A percentile compares a stretch with the other conserved stretches of the same genome.
These are phyloP conservation scores for Clanis bilineata DNA, from an alignment of 2,888 invertebrate genomes.

Conservation along the genomic window DNA sequence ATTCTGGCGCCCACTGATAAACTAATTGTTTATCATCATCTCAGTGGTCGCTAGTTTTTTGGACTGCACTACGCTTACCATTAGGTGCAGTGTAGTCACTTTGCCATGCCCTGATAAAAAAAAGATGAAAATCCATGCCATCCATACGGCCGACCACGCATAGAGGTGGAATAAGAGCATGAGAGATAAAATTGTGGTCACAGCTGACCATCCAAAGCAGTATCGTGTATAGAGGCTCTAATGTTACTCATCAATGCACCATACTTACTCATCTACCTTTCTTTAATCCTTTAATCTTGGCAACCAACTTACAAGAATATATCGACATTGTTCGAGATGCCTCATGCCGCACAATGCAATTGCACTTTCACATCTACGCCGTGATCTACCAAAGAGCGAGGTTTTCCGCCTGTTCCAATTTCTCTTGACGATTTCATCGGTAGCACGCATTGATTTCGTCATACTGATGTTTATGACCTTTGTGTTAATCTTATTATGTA, in stretches of 20 bases:
- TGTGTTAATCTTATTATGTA: no score
- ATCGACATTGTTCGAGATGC: not conserved
- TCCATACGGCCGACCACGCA: no score
- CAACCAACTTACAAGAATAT: not conserved
- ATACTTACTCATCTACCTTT: not conserved
- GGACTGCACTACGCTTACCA: no score
- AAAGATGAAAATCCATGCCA: no score
- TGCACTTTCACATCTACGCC: conserved; percentile 9
- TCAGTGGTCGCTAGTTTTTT: no score
- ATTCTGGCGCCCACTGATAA: no score
- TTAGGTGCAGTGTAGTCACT: no score
- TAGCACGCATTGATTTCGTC: not conserved
- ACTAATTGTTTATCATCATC: no score
- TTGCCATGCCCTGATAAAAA: no score
- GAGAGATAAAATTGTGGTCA: no score
- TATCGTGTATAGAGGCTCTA: not conserved
- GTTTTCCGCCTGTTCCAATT: conserved; percentile 10
- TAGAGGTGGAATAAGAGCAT: no score
- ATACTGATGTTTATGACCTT: not conserved
- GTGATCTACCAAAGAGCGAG: conserved; percentile 5
- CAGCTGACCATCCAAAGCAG: no score
- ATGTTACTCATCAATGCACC: not conserved
- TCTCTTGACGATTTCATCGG: not conserved
- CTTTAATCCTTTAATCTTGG: not conserved
- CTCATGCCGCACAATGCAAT: conserved; percentile 1